Conservation (phyloP, 2,888 invertebrate species). For the Noctua comes region DNA sequence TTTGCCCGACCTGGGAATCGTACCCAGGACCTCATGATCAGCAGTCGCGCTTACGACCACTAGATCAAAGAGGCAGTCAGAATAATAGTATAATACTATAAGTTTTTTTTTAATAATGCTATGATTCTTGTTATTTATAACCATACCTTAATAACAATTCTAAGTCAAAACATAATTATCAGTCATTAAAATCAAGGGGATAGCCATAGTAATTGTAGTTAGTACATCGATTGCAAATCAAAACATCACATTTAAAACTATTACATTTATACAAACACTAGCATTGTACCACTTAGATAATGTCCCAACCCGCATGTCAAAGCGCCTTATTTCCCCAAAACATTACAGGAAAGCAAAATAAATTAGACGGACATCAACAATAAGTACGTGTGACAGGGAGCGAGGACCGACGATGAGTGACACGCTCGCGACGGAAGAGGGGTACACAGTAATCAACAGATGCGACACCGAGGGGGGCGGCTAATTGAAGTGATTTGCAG, state of each 20-base stretch:
- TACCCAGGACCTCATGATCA: no score
- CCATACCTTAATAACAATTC: no score
- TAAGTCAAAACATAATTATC: no score
- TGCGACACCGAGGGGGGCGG: conserved; percentile 5
- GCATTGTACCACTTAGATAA: neutral
- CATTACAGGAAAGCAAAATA: conserved; percentile 15
- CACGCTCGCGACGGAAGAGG: conserved; percentile 25
- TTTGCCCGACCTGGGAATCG: no score
- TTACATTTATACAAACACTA: neutral
- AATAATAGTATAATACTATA: neutral
- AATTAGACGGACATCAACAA: conserved; percentile 64
- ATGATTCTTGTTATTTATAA: no score
- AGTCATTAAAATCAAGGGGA: no score
- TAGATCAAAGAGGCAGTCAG: no score
- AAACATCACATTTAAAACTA: no score
- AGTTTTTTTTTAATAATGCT: no score
- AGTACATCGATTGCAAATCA: no score
- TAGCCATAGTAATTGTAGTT: no score
- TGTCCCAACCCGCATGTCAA: neutral
- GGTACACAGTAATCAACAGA: conserved; percentile 57
- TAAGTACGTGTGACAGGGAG: conserved; percentile 50
- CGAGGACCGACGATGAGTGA: conserved; percentile 48
- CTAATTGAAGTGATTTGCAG: conserved; percentile 25
- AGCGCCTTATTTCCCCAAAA: conserved; percentile 32
- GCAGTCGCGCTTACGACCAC: no score